Percentiles rank a stretch among this genome's conserved stretches.
phyloP scores from a whole-genome alignment of 2,113 vertebrate genomes.

The Pundamilia nyererei region DNA sequence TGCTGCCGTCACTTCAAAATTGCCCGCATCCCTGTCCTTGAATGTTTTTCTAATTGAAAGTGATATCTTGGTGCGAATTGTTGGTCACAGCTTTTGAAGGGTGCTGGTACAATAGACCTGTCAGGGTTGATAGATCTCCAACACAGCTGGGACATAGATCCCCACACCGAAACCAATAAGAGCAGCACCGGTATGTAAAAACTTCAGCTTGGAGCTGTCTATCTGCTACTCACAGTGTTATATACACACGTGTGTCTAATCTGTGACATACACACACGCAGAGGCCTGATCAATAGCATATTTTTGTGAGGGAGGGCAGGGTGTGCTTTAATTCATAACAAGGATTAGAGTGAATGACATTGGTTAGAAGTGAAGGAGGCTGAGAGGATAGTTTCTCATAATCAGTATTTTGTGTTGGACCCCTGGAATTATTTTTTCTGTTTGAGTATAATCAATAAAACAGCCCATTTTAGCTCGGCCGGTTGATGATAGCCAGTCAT shows the following conservation, averaged over 20 bases:
- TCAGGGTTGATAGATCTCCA: constrained; percentile 73
- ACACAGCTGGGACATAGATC: constrained; percentile 62
- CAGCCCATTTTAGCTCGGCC: constrained; percentile 51
- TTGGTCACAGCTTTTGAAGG: constrained; percentile 64
- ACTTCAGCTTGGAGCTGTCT: constrained; percentile 38
- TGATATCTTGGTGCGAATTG: constrained; percentile 60
- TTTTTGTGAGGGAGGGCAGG: constrained; percentile 47
- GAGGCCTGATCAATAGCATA: constrained; percentile 61
- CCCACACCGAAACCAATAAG: constrained; percentile 63
- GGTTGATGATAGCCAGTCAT: constrained; percentile 68
- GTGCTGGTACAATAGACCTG: constrained; percentile 69
- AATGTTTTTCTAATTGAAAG: constrained; percentile 70
- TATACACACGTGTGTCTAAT: neutral
- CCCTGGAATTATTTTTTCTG: constrained; percentile 10
- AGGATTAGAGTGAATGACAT: constrained; percentile 52
- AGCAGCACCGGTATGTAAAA: constrained; percentile 60
- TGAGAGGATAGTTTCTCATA: constrained; percentile 31
- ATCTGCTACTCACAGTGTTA: constrained; percentile 21
- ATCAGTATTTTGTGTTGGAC: constrained; percentile 5
- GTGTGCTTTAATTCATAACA: constrained; percentile 51
- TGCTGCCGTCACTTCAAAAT: constrained; percentile 25
- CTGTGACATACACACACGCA: neutral
- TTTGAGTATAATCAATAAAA: constrained; percentile 65
- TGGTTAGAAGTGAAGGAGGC: constrained; percentile 28
- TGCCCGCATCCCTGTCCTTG: constrained; percentile 23